Conservation (phyloP, 2,113 vertebrate genomes). For the Todiramphus saurophagus region DNA sequence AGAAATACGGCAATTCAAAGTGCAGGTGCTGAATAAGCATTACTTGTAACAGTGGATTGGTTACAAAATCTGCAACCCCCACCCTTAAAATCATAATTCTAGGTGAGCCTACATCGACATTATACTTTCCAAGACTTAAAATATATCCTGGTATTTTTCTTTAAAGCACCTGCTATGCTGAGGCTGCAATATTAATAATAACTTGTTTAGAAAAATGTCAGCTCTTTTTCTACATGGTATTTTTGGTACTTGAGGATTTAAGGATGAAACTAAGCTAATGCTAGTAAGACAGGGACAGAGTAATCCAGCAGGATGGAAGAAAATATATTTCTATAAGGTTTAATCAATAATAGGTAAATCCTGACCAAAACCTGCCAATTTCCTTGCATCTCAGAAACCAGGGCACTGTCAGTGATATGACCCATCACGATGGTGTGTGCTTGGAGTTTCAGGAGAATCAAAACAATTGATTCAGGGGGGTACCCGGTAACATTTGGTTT, state of each 20-base stretch:
- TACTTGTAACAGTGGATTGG: not conserved
- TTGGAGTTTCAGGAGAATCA: not conserved
- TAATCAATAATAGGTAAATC: not conserved
- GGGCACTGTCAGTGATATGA: not conserved
- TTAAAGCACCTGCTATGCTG: not conserved
- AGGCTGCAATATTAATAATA: not conserved
- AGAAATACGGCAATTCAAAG: constrained; percentile 6
- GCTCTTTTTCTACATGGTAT: not conserved
- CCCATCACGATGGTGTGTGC: not conserved
- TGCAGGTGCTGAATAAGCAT: constrained; percentile 26
- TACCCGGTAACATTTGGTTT: not conserved
- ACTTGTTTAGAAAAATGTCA: not conserved
- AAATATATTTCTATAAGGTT: not conserved
- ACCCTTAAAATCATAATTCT: not conserved
- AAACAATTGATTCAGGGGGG: not conserved
- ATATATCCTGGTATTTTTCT: not conserved
- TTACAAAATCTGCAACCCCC: not conserved
- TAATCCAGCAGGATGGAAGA: not conserved
- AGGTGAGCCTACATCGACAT: not conserved
- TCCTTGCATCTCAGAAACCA: not conserved
- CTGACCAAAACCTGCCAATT: not conserved
- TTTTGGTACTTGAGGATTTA: not conserved
- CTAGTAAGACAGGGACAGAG: not conserved
- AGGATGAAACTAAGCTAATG: not conserved
- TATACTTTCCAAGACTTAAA: not conserved